These are phyloP conservation scores for Austrolebias charrua DNA, from an alignment of 2,797 vertebrate genomes.

Conservation along the genomic window DNA sequence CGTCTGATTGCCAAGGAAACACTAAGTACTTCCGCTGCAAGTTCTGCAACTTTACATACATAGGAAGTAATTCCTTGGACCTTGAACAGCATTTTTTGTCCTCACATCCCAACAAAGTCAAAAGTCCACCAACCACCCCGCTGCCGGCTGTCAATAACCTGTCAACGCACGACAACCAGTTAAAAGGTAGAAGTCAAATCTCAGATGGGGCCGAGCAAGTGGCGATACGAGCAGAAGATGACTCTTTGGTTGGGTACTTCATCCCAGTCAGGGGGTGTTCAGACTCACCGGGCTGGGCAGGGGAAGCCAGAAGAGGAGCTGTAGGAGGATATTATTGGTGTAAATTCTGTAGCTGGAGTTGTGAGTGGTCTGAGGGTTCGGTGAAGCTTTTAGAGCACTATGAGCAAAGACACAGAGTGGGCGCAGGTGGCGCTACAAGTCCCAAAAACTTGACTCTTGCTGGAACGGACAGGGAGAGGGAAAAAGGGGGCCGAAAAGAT, in stretches of 20 bases:
- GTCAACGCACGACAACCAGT: constrained; percentile 80
- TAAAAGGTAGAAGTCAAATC: constrained; percentile 77
- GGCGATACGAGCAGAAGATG: constrained; percentile 90
- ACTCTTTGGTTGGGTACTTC: constrained; percentile 92
- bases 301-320: constrained; percentile 72
- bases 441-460: constrained; percentile 60
- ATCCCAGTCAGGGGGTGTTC: constrained; percentile 87
- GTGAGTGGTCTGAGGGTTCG: constrained; percentile 88
- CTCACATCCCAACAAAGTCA: constrained; percentile 98
- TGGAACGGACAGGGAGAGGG: constrained; percentile 74
- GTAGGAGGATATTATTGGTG: constrained; percentile 93
- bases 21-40: constrained; percentile 99
- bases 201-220: constrained; percentile 88
- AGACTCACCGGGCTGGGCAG: constrained; percentile 78
- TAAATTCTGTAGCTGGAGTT: constrained; percentile 98
- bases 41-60: constrained; percentile 99
- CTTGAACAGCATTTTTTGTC: constrained; percentile 97
- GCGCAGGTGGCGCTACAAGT: constrained; percentile 62
- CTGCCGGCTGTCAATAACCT: constrained; percentile 49
- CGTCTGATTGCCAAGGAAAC: constrained; percentile 98
- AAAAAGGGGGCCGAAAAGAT: constrained; percentile 77
- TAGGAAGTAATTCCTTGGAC: constrained; percentile 95
- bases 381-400: constrained; percentile 94
- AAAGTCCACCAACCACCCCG: constrained; percentile 82
- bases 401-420: constrained; percentile 87